These are phyloP conservation scores for Drosophila pachea DNA, from an alignment of 1,140 invertebrate genomes.

Conservation along the genomic window DNA sequence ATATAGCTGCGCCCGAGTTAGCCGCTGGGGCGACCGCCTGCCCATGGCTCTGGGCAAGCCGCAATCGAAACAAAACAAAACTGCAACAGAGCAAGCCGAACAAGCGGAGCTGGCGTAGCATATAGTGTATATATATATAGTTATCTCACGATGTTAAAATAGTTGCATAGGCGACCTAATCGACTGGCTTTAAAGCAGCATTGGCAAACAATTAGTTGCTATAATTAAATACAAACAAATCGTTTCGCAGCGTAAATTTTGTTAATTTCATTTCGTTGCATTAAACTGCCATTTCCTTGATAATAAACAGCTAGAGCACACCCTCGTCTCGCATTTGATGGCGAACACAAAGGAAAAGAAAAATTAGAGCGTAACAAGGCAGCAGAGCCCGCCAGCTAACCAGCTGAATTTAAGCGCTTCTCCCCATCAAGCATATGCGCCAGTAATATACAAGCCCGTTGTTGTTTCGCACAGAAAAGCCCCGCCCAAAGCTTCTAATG, in stretches of 20 bases:
- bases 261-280: conserved; percentile 67
- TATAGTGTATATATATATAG: conserved; percentile 6
- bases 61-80: conserved; percentile 16
- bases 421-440: background rate
- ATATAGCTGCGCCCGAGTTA: conserved; percentile 85
- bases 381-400: conserved; percentile 12
- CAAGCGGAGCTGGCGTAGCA: conserved; percentile 38
- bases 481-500: conserved; percentile 17
- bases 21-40: conserved; percentile 87
- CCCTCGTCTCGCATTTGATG: conserved; percentile 61
- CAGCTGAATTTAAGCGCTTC: conserved; percentile 10
- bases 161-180: conserved; percentile 8
- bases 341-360: conserved; percentile 12
- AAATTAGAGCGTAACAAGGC: conserved; percentile 32
- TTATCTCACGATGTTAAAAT: conserved; percentile 27
- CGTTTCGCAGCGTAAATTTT: conserved; percentile 52
- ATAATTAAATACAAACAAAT: conserved; percentile 75
- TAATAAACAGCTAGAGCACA: conserved; percentile 51
- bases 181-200: conserved; percentile 51
- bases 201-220: conserved; percentile 51
- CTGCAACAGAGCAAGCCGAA: conserved; percentile 16
- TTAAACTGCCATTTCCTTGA: conserved; percentile 65
- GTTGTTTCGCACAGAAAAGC: conserved; percentile 13
- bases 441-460: conserved; percentile 34
- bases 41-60: conserved; percentile 80